A percentile compares a stretch with the other conserved stretches of the same genome.
phyloP scores from a whole-genome alignment of 2,888 invertebrate genomes.

The Barypeithes pellucidus region DNA sequence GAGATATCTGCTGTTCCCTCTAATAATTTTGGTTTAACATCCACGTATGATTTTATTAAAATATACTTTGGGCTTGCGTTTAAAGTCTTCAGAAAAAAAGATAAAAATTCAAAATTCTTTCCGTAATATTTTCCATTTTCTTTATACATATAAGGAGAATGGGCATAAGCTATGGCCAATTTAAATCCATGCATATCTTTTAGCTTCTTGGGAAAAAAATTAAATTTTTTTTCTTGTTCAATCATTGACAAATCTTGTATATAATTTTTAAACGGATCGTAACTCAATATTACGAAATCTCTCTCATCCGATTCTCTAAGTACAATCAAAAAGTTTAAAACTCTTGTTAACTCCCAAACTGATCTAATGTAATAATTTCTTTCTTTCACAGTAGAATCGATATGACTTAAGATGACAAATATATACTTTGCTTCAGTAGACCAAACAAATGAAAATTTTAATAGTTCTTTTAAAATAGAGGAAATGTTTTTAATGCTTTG shows the following conservation, averaged over 20 bases:
- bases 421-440: slow-evolving; percentile 14
- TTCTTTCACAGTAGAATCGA: neutral
- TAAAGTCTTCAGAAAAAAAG: slow-evolving; percentile 10
- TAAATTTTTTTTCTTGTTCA: neutral
- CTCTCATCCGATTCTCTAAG: neutral
- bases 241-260: neutral
- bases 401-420: neutral
- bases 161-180: slow-evolving; percentile 9
- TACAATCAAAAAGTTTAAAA: neutral
- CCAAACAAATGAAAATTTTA: neutral
- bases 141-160: slow-evolving; percentile 5
- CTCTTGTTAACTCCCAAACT: neutral
- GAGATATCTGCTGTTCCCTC: slow-evolving; percentile 21
- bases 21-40: neutral
- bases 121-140: slow-evolving; percentile 19
- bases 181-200: slow-evolving; percentile 12
- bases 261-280: slow-evolving; percentile 22
- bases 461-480: neutral
- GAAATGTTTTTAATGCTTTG: neutral
- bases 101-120: slow-evolving; percentile 26
- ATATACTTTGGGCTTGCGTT: slow-evolving; percentile 20
- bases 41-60: neutral
- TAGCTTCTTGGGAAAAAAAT: slow-evolving; percentile 21
- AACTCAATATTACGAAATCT: neutral
- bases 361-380: neutral